phyloP scores from a whole-genome alignment of 2,888 invertebrate genomes.

The Yponomeuta plumbellus region DNA sequence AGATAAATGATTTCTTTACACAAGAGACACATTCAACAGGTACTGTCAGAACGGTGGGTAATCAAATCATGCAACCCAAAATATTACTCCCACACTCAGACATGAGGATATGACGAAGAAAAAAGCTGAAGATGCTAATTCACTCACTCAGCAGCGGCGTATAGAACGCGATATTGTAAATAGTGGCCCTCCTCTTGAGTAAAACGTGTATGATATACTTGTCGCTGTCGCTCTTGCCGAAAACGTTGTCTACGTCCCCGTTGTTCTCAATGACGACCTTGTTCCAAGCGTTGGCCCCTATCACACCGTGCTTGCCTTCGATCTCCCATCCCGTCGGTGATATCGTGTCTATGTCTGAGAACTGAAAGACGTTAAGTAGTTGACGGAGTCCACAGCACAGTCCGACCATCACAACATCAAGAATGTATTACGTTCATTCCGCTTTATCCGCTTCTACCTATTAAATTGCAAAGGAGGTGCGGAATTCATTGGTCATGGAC shows the following conservation, averaged over 20 bases:
- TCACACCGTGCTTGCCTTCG: slow-evolving; percentile 27
- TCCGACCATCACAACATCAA: no score
- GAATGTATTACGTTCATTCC: no score
- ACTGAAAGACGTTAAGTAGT: slow-evolving; percentile 30
- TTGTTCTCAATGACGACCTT: slow-evolving; percentile 25
- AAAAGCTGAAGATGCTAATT: not conserved
- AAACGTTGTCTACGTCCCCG: slow-evolving; percentile 29
- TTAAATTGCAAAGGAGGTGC: no score
- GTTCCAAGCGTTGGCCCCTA: slow-evolving; percentile 37
- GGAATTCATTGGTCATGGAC: no score
- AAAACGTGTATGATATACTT: slow-evolving; percentile 39
- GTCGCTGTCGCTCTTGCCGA: slow-evolving; percentile 40
- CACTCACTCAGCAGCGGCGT: slow-evolving; percentile 60
- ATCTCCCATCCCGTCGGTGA: slow-evolving; percentile 48
- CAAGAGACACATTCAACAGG: no score
- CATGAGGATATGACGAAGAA: no score
- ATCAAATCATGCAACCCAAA: no score
- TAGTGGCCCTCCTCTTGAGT: slow-evolving; percentile 43
- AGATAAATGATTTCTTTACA: no score
- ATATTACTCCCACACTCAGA: no score
- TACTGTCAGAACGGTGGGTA: no score
- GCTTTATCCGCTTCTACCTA: no score
- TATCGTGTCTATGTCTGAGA: slow-evolving; percentile 41
- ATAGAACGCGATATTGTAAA: slow-evolving; percentile 58
- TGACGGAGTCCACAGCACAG: no score